Evolutionary conservation across 2,113 vertebrate species (phyloP).

Genomic region (Ceyx cyanopectus): DNA sequence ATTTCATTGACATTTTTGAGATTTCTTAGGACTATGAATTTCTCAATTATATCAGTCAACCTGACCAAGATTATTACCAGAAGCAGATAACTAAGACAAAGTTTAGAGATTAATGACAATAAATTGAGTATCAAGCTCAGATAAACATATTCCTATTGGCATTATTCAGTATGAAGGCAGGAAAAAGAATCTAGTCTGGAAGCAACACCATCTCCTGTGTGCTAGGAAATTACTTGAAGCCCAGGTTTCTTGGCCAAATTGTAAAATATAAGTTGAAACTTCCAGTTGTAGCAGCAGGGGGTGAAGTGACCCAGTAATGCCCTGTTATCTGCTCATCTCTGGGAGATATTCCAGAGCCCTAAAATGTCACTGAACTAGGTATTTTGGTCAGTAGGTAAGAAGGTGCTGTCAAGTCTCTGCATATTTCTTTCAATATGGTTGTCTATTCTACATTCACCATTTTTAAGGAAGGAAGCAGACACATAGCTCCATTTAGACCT

Average conservation of each 20-base stretch:
- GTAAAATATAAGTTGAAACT: neutral
- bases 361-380: neutral
- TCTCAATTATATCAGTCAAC: neutral
- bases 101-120: neutral
- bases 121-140: neutral
- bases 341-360: neutral
- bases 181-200: neutral
- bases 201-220: neutral
- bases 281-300: neutral
- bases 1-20: neutral
- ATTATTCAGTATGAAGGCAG: neutral
- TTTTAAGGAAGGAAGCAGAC: neutral
- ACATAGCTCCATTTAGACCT: neutral
- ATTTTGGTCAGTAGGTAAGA: neutral
- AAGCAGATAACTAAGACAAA: neutral
- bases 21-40: neutral
- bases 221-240: neutral
- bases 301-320: neutral
- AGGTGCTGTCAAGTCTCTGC: neutral
- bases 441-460: neutral
- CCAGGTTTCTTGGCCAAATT: neutral
- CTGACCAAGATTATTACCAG: neutral
- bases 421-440: neutral
- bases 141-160: neutral
- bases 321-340: neutral